A percentile compares a stretch with the other conserved stretches of the same genome.
phyloP scores from a whole-genome alignment of 2,797 vertebrate species.

The Spinus olivaceus region DNA sequence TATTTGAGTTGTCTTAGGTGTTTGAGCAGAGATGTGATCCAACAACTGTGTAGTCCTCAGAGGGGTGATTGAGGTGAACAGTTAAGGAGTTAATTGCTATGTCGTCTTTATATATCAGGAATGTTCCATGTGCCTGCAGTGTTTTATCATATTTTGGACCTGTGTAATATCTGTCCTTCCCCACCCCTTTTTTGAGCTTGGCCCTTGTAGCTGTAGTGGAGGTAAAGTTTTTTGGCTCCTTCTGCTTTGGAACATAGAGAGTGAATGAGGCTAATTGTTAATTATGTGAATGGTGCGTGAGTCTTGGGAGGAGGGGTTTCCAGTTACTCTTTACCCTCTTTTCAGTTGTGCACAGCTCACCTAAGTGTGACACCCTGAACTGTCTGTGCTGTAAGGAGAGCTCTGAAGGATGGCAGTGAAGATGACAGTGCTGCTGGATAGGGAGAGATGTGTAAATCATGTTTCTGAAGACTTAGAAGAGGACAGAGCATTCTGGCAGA shows the following conservation, averaged over 20 bases:
- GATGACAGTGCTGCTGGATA: neutral
- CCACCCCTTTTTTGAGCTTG: neutral
- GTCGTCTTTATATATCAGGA: neutral
- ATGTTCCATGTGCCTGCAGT: neutral
- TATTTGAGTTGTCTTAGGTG: neutral
- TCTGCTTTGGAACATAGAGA: neutral
- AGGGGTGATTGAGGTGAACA: neutral
- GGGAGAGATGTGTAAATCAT: neutral
- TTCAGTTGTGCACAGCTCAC: neutral
- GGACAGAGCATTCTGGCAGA: neutral
- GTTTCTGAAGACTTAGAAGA: neutral
- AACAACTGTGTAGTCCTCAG: neutral
- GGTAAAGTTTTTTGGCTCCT: neutral
- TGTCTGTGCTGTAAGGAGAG: neutral
- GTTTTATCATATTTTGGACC: neutral
- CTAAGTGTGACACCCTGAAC: neutral
- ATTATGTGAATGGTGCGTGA: rapidly evolving
- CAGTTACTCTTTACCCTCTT: neutral
- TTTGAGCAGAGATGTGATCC: neutral
- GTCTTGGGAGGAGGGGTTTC: neutral
- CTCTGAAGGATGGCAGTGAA: neutral
- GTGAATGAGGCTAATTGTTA: neutral
- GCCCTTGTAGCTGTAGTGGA: neutral
- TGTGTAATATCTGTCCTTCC: neutral
- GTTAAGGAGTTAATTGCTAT: neutral